These are phyloP conservation scores for Chaetodon auriga DNA, from an alignment of 2,113 vertebrate genomes.

Conservation along the genomic window DNA sequence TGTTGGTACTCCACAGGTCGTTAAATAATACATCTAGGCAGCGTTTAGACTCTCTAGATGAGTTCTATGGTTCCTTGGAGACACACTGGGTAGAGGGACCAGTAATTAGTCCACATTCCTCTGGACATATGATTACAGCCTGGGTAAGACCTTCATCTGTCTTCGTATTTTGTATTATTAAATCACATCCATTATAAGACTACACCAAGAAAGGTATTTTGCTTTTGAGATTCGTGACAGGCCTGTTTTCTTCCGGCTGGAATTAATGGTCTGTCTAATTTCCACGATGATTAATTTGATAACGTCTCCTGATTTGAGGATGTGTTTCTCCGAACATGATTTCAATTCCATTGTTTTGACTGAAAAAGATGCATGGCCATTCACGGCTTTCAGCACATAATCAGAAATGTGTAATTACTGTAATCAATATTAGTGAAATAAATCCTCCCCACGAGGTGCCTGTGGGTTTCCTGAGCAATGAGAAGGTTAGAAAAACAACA, in stretches of 20 bases:
- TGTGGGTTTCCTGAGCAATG: constrained; percentile 34
- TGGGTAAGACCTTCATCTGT: constrained; percentile 15
- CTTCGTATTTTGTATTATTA: not conserved
- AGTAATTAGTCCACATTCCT: constrained; percentile 14
- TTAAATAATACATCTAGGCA: constrained; percentile 48
- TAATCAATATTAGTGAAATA: constrained; percentile 72
- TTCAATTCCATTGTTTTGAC: constrained; percentile 54
- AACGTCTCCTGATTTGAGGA: constrained; percentile 12
- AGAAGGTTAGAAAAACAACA: constrained; percentile 50
- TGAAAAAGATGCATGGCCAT: constrained; percentile 46
- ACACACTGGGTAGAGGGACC: constrained; percentile 14
- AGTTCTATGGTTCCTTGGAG: constrained; percentile 17
- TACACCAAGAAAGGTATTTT: constrained; percentile 1
- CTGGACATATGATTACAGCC: not conserved
- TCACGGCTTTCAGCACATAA: constrained; percentile 59
- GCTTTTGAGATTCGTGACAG: constrained; percentile 36
- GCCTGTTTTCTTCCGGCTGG: constrained; percentile 11
- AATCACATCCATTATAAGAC: not conserved
- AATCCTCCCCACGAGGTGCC: constrained; percentile 43
- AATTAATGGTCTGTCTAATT: constrained; percentile 47
- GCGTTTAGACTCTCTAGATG: constrained; percentile 9
- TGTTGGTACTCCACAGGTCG: not conserved
- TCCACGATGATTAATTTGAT: constrained; percentile 59
- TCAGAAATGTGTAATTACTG: constrained; percentile 69
- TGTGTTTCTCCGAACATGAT: constrained; percentile 43